These are phyloP conservation scores for Drosophila pseudotalamancana DNA, from an alignment of 2,888 invertebrate genomes.

Conservation along the genomic window DNA sequence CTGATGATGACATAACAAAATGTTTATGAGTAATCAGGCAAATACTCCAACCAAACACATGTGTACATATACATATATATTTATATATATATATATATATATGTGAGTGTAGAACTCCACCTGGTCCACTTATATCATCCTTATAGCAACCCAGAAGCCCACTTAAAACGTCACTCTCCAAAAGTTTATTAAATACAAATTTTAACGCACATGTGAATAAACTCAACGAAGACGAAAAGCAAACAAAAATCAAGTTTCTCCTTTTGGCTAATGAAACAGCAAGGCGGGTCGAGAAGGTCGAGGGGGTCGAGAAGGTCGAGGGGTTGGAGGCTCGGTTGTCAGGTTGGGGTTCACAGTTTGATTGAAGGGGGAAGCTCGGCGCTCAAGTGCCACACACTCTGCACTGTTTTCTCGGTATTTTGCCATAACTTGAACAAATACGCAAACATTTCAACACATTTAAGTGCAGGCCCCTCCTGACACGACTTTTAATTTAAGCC, in stretches of 20 bases:
- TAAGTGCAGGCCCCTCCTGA: constrained; percentile 12
- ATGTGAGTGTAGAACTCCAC: too few relatives aligned
- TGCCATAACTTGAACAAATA: constrained; percentile 75
- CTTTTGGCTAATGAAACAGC: constrained; percentile 53
- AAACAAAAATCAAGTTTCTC: constrained; percentile 71
- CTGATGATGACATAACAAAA: constrained; percentile 8
- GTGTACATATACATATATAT: neutral
- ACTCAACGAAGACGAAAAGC: constrained; percentile 36
- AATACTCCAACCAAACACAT: neutral
- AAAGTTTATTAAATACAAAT: constrained; percentile 75
- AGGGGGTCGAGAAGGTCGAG: constrained; percentile 5
- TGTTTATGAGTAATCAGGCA: constrained; percentile 1
- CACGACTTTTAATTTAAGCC: constrained; percentile 78
- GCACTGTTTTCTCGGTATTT: constrained; percentile 48
- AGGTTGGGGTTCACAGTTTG: constrained; percentile 28
- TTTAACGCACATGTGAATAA: constrained; percentile 67
- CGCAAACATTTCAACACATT: constrained; percentile 79
- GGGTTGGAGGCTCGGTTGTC: constrained; percentile 27
- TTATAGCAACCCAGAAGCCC: constrained; percentile 19
- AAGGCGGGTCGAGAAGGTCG: constrained; percentile 6
- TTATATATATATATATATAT: neutral
- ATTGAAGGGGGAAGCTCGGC: constrained; percentile 9
- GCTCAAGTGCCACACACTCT: constrained; percentile 44
- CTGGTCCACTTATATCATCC: constrained; percentile 4
- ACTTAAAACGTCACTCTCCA: constrained; percentile 46